Percentiles rank a stretch among this genome's conserved stretches.
phyloP scores from a whole-genome alignment of 2,888 invertebrate species.

The Ptychoptera albimana region DNA sequence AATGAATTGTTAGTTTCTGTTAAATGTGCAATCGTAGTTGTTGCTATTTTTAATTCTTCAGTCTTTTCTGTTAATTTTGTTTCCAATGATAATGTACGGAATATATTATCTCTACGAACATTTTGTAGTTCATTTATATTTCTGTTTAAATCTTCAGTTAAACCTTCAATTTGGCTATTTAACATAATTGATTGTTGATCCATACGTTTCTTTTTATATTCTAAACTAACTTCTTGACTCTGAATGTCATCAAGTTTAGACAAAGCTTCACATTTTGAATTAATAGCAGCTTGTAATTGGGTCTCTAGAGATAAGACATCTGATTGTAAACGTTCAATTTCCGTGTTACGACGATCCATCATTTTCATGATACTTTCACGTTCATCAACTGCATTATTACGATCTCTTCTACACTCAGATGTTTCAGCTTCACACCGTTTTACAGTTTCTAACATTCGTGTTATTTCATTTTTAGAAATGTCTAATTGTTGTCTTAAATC shows the following conservation, averaged over 20 bases:
- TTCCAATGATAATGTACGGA: conserved; percentile 48
- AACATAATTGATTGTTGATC: conserved; percentile 66
- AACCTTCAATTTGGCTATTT: conserved; percentile 58
- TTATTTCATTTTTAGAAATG: conserved; percentile 43
- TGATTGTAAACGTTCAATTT: conserved; percentile 53
- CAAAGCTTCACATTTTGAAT: conserved; percentile 70
- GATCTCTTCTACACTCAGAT: conserved; percentile 47
- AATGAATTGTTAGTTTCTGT: conserved; percentile 55
- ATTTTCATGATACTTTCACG: conserved; percentile 55
- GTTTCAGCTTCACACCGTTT: conserved; percentile 48
- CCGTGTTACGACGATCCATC: conserved; percentile 52
- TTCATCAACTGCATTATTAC: conserved; percentile 56
- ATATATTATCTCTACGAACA: conserved; percentile 54
- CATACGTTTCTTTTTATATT: conserved; percentile 67
- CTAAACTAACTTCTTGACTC: conserved; percentile 60
- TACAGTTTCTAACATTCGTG: conserved; percentile 45
- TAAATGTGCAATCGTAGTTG: conserved; percentile 49
- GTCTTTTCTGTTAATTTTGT: conserved; percentile 60
- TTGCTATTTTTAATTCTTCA: conserved; percentile 60
- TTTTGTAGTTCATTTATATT: conserved; percentile 63
- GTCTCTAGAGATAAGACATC: conserved; percentile 53
- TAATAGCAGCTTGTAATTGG: conserved; percentile 58
- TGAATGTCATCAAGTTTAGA: conserved; percentile 65
- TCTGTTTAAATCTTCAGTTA: conserved; percentile 63
- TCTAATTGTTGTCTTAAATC: conserved; percentile 50